Base-by-base conservation (phyloP, 2,797 vertebrate genomes). In the Pangasius djambal region DNA sequence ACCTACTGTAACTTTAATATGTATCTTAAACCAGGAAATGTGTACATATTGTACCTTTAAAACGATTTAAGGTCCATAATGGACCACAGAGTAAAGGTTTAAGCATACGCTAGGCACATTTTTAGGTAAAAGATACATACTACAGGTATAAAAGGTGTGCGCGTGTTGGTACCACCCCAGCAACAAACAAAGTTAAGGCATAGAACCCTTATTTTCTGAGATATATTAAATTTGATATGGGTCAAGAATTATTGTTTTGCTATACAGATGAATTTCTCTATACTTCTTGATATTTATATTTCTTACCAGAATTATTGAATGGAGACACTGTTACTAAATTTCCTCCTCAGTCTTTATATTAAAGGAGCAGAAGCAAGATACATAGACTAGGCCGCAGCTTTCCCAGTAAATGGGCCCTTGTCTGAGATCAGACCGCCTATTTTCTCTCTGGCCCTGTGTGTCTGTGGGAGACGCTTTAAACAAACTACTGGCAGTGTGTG, bases 401-500 rank as follows among this genome's bases (percentile, higher is more conserved):
- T 90, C 57, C 79, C 74, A 88, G 67, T 83, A 85, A 86, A 91
- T 89, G 57, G 86, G 59, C 57, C 61, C 69, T 92, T 90, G 88
- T 88, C 6, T 89, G 65, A 88, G 89, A 88, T 69, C 86, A 90
- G 91, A 85, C 79, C 88, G 50, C 67, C 59, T 86, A 88, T 75
- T 88, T 61, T 91, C 52, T 40, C 74, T 88, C 70, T 88, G 88
- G 74, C 34, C 31, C 82, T 67, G 89, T 85, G 61, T 92, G 92
- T 92, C 90, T 93, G 90, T 90, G 95, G 96, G 84, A 83, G 67
- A 69, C 37, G 70, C 86, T 87, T 86, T 91, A 92, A 91, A 89
- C 88, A 89, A 90, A 92, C 89, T 65, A 57, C 87, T 79, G 87
- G 83, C 83, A 83, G 88, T 87, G 79, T 74, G 40, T 72, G 88